phyloP scores from a whole-genome alignment of 2,113 vertebrate genomes.

The Hypomesus transpacificus region DNA sequence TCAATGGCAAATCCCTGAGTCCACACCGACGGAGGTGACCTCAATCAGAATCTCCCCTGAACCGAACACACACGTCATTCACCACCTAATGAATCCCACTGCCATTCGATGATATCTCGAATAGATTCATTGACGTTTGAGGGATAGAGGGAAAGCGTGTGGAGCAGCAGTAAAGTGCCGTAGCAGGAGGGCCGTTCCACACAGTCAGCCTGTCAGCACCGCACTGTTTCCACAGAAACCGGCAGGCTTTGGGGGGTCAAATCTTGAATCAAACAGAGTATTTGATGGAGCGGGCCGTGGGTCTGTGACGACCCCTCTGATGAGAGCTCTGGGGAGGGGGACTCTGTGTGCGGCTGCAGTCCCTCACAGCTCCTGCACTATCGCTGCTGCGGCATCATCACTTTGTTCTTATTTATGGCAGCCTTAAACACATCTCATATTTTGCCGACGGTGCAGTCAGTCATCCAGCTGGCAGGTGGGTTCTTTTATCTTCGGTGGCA shows the following conservation, averaged over 20 bases:
- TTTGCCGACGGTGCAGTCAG: constrained; percentile 12
- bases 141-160: no score
- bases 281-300: constrained; percentile 16
- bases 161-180: no score
- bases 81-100: no score
- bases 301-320: no score
- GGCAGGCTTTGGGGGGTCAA: not conserved
- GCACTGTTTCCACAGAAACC: not conserved
- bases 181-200: no score
- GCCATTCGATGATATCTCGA: no score
- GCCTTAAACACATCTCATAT: constrained; percentile 17
- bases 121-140: no score
- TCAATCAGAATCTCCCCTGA: no score
- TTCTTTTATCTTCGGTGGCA: constrained; percentile 21
- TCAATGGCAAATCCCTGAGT: no score
- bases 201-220: not conserved
- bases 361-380: not conserved
- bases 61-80: no score
- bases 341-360: not conserved
- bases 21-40: no score
- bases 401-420: constrained; percentile 21
- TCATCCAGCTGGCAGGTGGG: constrained; percentile 19
- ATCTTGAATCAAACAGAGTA: not conserved
- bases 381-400: constrained; percentile 12
- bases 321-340: not conserved